Percentiles rank a stretch among this genome's conserved stretches.
phyloP scores from a whole-genome alignment of 92 coral and sea anemone genomes.

The Siderastrea radians region DNA sequence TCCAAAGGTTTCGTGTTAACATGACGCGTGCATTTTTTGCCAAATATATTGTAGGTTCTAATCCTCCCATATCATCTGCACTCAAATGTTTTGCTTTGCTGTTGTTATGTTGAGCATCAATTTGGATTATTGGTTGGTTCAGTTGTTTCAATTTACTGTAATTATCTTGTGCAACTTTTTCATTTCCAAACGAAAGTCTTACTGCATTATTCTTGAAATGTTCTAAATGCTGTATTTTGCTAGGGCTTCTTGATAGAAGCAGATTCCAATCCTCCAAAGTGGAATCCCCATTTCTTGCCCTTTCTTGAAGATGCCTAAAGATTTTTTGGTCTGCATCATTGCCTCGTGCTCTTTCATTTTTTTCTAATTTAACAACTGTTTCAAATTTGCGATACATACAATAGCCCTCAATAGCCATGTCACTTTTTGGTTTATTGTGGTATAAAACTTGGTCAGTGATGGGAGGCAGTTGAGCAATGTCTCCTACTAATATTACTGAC shows the following conservation, averaged over 20 bases:
- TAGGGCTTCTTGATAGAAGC: constrained; percentile 34
- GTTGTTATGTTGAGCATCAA: constrained; percentile 49
- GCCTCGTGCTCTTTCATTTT: constrained; percentile 58
- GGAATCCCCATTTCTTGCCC: constrained; percentile 71
- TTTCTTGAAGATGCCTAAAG: constrained; percentile 19
- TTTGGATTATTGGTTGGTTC: constrained; percentile 27
- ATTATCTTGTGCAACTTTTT: constrained; percentile 57
- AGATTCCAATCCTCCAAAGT: constrained; percentile 66
- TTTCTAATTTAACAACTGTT: constrained; percentile 55
- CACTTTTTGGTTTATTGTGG: constrained; percentile 64
- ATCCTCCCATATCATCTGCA: constrained; percentile 65
- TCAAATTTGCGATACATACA: constrained; percentile 64
- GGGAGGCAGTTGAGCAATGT: constrained; percentile 47
- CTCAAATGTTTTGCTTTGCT: constrained; percentile 28
- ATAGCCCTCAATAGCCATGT: constrained; percentile 51
- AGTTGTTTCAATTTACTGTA: constrained; percentile 24
- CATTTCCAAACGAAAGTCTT: constrained; percentile 53
- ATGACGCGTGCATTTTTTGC: constrained; percentile 52
- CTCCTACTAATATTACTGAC: constrained; percentile 47
- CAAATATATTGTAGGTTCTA: constrained; percentile 47
- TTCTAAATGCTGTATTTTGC: not conserved
- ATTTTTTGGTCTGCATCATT: constrained; percentile 3
- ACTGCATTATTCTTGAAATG: not conserved
- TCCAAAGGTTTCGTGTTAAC: constrained; percentile 63
- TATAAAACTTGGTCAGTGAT: constrained; percentile 62